These are phyloP conservation scores for Agapostemon virescens DNA, from an alignment of 2,888 invertebrate genomes.

Conservation along the genomic window DNA sequence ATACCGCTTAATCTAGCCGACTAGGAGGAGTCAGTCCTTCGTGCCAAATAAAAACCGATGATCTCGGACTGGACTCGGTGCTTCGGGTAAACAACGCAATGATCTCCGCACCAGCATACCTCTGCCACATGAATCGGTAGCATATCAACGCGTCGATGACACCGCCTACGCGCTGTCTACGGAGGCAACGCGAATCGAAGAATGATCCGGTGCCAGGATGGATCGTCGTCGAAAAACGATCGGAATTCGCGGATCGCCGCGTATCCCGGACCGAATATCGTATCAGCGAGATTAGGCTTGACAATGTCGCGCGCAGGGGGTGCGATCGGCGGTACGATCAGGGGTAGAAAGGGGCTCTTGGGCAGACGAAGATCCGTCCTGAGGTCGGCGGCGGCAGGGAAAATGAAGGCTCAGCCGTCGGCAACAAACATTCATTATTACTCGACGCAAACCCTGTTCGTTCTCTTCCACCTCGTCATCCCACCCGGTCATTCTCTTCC, in stretches of 20 bases:
- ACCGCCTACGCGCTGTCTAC: no score
- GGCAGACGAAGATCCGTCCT: constrained; percentile 52
- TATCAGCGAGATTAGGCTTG: constrained; percentile 40
- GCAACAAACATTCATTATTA: constrained; percentile 76
- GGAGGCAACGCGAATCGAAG: background rate
- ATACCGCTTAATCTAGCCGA: background rate
- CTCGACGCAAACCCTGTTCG: constrained; percentile 65
- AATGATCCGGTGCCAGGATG: background rate
- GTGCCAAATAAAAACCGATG: background rate
- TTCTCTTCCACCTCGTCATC: constrained; percentile 63
- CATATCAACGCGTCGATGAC: no score
- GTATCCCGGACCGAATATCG: background rate
- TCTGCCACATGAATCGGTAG: no score
- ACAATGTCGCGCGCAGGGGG: constrained; percentile 24
- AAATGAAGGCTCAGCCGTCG: constrained; percentile 72
- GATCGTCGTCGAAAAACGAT: constrained; percentile 5
- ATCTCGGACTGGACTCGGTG: no score
- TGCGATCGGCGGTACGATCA: background rate
- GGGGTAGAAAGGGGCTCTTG: constrained; percentile 30
- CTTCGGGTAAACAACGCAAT: background rate
- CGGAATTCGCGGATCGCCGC: background rate
- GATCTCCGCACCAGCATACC: no score
- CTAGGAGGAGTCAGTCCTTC: background rate
- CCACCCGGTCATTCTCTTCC: constrained; percentile 66
- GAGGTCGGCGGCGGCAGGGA: constrained; percentile 63